Base-by-base conservation (phyloP, 2,888 invertebrate species). In the Cantharis flavilabris region DNA sequence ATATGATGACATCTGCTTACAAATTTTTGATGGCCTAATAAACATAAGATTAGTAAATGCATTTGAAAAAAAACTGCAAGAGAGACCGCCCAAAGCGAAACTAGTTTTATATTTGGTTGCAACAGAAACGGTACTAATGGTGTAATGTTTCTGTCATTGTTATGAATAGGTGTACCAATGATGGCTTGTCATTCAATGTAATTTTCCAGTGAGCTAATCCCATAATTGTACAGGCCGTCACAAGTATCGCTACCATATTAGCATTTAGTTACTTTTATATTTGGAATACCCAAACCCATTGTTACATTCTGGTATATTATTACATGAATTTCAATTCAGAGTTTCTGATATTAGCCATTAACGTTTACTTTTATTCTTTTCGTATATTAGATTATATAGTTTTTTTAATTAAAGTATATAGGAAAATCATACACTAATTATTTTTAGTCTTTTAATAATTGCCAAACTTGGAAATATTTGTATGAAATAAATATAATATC, bases 171-270 rank as follows among this genome's bases (percentile, higher is more conserved):
- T 69, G n/a, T 69, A 26, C 18, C 62, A 28, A 70, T 74, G 76
- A 80, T 80, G 78, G 73, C 76, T 49, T 79, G 80, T 80, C 75
- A 77, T 64, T 73, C 77, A 49, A 74, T 77, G 76, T 79, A 79
- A 77, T 77, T 80, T 79, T 16, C 64, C 62, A 76, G 33, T 18
- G 78, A 49, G 77, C 80, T 80, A 80, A 80, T 80, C 80, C 80
- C 30, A 77, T 77, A 75, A 79, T 79, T 79, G 79, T 75, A 77
- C 33, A 73, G 72, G 74, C 71, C 72, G 77, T 77, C 77, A 77
- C 73, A 77, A 71, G 79, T 79, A 77, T 77, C 77, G 71, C 75
- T 75, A 63, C 73, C 20, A 64, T 78, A 76, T 73, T 76, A 73
- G 73, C 20, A 71, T 76, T 30, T 73, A 71, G 76, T 76, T 76